Evolutionary conservation across 2,888 invertebrate genomes (phyloP).

Genomic region (Drosophila testacea): DNA sequence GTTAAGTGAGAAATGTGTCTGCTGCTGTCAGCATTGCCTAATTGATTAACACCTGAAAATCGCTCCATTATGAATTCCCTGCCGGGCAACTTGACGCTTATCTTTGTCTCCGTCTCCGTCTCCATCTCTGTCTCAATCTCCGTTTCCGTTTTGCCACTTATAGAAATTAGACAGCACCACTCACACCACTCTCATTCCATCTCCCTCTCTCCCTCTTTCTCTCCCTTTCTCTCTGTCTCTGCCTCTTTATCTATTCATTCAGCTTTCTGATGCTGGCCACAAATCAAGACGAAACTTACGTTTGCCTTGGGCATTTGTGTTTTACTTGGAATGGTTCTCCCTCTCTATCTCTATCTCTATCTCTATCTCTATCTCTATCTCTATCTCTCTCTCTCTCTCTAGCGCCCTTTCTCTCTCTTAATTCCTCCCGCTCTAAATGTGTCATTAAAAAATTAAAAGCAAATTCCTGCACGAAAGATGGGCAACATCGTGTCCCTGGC

Average conservation of each 20-base stretch:
- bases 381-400: not conserved
- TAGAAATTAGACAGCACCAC: conserved; percentile 50
- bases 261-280: conserved; percentile 32
- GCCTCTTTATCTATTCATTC: not conserved
- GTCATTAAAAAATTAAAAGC: conserved; percentile 77
- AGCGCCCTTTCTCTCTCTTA: not conserved
- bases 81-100: conserved; percentile 29
- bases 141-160: conserved; percentile 48
- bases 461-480: conserved; percentile 57
- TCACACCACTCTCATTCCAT: not conserved
- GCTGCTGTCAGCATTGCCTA: conserved; percentile 42
- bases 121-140: not conserved
- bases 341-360: not conserved
- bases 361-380: not conserved
- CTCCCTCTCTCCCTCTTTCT: not conserved
- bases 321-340: not conserved
- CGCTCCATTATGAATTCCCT: conserved; percentile 56
- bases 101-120: conserved; percentile 15
- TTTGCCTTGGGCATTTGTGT: conserved; percentile 7
- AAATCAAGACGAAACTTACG: conserved; percentile 54
- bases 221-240: not conserved
- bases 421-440: conserved; percentile 45
- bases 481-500: conserved; percentile 1
- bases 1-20: not conserved
- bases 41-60: conserved; percentile 71